Percentiles rank a stretch among this genome's conserved stretches.
Conservation (phyloP, 2,797 vertebrate species). For the Sebastes itinus region DNA sequence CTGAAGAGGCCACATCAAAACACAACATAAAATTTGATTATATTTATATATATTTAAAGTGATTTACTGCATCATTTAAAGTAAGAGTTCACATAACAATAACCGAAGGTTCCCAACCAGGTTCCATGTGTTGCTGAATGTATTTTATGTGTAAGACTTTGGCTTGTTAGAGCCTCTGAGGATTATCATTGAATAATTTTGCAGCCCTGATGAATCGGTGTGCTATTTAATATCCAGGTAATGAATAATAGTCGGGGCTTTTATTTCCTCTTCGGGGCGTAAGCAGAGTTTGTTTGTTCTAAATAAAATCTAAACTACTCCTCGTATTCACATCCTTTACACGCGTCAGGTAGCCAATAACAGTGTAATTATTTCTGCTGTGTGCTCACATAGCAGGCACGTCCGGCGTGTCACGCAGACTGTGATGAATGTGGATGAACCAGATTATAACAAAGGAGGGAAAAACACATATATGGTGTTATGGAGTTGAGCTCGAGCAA, state of each 20-base stretch:
- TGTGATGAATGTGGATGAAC: conserved; percentile 19
- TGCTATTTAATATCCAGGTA: conserved; percentile 26
- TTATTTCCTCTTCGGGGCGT: background rate
- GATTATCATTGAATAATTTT: conserved; percentile 16
- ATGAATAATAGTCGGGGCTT: conserved; percentile 5
- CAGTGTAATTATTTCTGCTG: conserved; percentile 33
- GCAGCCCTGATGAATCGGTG: conserved; percentile 20
- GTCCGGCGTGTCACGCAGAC: conserved; percentile 3
- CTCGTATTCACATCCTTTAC: conserved; percentile 5
- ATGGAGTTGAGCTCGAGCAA: background rate
- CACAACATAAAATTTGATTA: background rate
- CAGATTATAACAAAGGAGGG: conserved; percentile 1
- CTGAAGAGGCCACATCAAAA: background rate
- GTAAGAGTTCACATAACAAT: background rate
- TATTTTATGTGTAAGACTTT: background rate
- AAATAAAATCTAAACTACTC: conserved; percentile 15
- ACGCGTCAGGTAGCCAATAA: conserved; percentile 26
- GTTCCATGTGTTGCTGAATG: background rate
- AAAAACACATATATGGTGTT: background rate
- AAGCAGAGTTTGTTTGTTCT: conserved; percentile 27
- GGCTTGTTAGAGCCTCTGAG: background rate
- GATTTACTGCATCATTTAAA: background rate
- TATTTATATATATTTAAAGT: background rate
- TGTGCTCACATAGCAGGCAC: conserved; percentile 16
- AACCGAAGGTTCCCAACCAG: background rate